These are phyloP conservation scores for Thunnus thynnus DNA, from an alignment of 2,113 vertebrate species.

Conservation along the genomic window DNA sequence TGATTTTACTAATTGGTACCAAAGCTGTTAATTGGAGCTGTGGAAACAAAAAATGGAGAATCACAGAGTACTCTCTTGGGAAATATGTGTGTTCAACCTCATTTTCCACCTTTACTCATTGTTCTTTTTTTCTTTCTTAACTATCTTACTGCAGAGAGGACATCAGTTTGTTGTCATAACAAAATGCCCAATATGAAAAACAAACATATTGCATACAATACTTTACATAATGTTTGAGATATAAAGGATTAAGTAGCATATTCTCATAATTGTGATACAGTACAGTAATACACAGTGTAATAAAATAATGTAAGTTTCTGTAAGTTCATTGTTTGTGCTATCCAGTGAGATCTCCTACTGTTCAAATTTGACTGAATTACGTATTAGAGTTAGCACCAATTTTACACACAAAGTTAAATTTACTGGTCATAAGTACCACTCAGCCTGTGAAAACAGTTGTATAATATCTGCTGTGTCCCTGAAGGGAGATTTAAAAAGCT, in stretches of 20 bases:
- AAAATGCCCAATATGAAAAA: conserved; percentile 53
- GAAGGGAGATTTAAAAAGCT: too few species aligned
- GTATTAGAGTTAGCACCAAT: too few species aligned
- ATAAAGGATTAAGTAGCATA: neutral
- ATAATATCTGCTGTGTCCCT: too few species aligned
- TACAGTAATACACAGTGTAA: neutral
- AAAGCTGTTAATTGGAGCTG: conserved; percentile 81
- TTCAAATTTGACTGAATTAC: too few species aligned
- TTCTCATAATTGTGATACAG: neutral
- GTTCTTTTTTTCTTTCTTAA: conserved; percentile 40
- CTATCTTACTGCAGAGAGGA: conserved; percentile 44
- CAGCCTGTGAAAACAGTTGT: too few species aligned
- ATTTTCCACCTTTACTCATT: conserved; percentile 71
- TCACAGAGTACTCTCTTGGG: conserved; percentile 58
- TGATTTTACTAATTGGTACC: conserved; percentile 84
- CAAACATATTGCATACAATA: conserved; percentile 11
- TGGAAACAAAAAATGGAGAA: conserved; percentile 74
- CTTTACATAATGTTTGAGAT: conserved; percentile 7
- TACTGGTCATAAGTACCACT: too few species aligned
- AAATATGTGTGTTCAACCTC: conserved; percentile 75
- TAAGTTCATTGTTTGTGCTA: too few species aligned
- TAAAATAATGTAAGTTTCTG: neutral
- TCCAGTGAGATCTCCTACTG: too few species aligned
- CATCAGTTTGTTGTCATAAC: conserved; percentile 56
- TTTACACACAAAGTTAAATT: too few species aligned